A percentile compares a stretch with the other conserved stretches of the same genome.
These are phyloP conservation scores for Metalampra italica DNA, from an alignment of 2,888 invertebrate species.

Conservation along the genomic window DNA sequence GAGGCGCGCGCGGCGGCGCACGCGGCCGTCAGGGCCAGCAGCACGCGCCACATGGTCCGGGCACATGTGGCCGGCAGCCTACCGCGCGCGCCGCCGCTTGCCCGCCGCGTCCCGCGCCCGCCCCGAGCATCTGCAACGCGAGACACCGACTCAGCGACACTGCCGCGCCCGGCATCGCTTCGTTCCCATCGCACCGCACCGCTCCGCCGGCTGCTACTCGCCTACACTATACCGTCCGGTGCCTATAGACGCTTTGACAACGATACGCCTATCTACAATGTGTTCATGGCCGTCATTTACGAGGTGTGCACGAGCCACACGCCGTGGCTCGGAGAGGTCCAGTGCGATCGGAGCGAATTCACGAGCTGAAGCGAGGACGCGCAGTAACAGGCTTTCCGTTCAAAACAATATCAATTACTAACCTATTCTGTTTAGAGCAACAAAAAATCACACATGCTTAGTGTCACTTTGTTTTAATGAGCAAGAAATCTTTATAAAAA, in stretches of 20 bases:
- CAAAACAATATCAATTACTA: conserved; percentile 53
- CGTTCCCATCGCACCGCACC: conserved; percentile 73
- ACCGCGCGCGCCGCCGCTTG: conserved; percentile 62
- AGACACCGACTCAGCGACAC: conserved; percentile 70
- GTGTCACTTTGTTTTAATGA: not conserved
- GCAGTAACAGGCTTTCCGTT: conserved; percentile 55
- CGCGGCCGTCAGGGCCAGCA: conserved; percentile 78
- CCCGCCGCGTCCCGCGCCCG: conserved; percentile 54
- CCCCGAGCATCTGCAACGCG: conserved; percentile 73
- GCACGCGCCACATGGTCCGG: conserved; percentile 76
- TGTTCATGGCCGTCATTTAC: conserved; percentile 30
- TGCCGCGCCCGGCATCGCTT: conserved; percentile 52
- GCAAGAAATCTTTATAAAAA: conserved; percentile 6
- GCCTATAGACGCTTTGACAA: conserved; percentile 38
- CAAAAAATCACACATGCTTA: conserved; percentile 3
- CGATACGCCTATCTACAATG: conserved; percentile 36
- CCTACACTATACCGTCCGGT: conserved; percentile 35
- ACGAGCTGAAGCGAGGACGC: conserved; percentile 59
- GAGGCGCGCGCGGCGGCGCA: conserved; percentile 75
- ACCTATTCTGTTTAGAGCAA: conserved; percentile 39
- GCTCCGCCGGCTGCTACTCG: conserved; percentile 52
- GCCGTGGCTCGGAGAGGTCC: conserved; percentile 67
- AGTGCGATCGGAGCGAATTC: conserved; percentile 74
- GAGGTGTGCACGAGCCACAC: conserved; percentile 49
- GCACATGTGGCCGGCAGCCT: conserved; percentile 71